phyloP scores from a whole-genome alignment of 1,140 invertebrate species.

The Coelopa frigida region DNA sequence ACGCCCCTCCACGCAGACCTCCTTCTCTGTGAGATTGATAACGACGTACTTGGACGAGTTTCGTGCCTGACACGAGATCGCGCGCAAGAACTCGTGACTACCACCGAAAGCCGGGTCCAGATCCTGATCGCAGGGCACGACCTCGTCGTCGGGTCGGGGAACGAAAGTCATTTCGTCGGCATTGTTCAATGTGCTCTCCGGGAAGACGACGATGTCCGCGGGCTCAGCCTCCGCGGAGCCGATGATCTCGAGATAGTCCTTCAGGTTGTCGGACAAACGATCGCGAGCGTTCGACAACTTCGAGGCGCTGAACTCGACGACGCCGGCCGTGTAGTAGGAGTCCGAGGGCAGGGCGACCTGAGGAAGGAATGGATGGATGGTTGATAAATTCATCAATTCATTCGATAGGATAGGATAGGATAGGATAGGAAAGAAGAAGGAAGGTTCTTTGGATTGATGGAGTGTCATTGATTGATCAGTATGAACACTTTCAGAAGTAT shows the following conservation, averaged over 20 bases:
- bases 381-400: neutral
- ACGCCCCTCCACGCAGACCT: constrained; percentile 46
- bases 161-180: constrained; percentile 21
- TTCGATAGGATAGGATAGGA: neutral
- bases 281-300: neutral
- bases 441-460: constrained; percentile 10
- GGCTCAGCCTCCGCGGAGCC: constrained; percentile 18
- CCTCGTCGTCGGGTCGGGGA: constrained; percentile 14
- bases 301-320: constrained; percentile 44
- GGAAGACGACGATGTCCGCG: constrained; percentile 76
- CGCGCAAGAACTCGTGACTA: constrained; percentile 23
- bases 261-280: constrained; percentile 21
- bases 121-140: constrained; percentile 22
- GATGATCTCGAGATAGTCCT: constrained; percentile 29
- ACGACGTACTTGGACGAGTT: constrained; percentile 51
- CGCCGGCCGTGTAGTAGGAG: constrained; percentile 48
- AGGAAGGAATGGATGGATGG: constrained; percentile 5
- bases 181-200: constrained; percentile 54
- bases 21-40: constrained; percentile 63
- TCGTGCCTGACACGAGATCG: constrained; percentile 29
- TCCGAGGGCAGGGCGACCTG: constrained; percentile 43
- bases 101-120: neutral
- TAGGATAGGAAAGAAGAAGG: neutral
- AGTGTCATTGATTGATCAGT: constrained; percentile 14
- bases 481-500: no score